Base-by-base conservation (phyloP, 2,797 vertebrate species). In the Coccyzus lansbergi region DNA sequence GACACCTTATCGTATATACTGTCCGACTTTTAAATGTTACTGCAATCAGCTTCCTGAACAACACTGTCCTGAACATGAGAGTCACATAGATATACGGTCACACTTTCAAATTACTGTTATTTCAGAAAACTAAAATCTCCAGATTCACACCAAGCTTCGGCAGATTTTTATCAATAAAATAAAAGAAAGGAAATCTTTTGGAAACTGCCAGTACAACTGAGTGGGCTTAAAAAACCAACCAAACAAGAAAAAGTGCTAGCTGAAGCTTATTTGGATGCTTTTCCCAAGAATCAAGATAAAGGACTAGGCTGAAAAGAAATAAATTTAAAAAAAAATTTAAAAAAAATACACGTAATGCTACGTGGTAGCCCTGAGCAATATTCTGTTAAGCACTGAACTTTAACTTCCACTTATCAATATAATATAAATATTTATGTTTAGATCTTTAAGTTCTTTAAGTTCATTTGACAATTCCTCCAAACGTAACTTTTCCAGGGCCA, bases 401-500 rank as follows among this genome's bases (percentile, higher is more conserved):
- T 4, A 80, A 42, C 49, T 95, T 91, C 68, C 22, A 26, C 13
- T 69, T 55, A 64, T 24, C 1, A 2, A 53, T 81, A 48, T n/a
- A 86, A 48, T 59, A 48, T 8, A 91, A 90, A 86, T 36, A 84
- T 19, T 42, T 75, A 76, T 7, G 53, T 80, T 89, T 87, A 62
- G 29, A 78, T 88, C 75, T 94, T 85, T 46, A 92, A 83, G 21
- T 92, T 83, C 46, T 94, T 85, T 46, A 92, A 83, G 21, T 92
- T 83, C 48, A 91, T 91, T 70, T 62, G 69, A 64, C 93, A 92
- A 86, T 93, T 96, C 79, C 76, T 92, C 60, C 3, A 2, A 93
- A 94, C 53, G 58, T 31, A 95, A 94, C 82, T 95, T 93, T 94
- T 93, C 53, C 51, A 87, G 89, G 62, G 51, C 84, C 71, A 95